Percentiles rank a stretch among this genome's conserved stretches.
These are phyloP conservation scores for Condylura cristata DNA, from an alignment of 2,113 vertebrate species.

Conservation along the genomic window DNA sequence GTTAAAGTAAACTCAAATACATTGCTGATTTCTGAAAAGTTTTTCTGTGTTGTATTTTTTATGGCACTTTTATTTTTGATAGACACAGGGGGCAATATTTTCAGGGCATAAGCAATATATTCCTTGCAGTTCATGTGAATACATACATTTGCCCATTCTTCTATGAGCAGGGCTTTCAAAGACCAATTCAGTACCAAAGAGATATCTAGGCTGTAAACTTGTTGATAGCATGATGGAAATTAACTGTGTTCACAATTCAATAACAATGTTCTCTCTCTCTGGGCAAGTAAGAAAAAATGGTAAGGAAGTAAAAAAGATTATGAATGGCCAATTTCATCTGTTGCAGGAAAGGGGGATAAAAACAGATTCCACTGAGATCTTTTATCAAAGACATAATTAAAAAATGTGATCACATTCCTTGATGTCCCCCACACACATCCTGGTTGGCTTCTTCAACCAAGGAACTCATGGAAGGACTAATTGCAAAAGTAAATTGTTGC, in stretches of 20 bases:
- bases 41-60: constrained; percentile 72
- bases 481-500: background rate
- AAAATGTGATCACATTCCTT: background rate
- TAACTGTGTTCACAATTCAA: background rate
- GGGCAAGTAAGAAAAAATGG: background rate
- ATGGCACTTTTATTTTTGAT: constrained; percentile 71
- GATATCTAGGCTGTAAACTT: background rate
- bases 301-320: background rate
- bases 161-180: constrained; percentile 30
- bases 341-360: background rate
- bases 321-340: background rate
- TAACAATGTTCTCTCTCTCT: background rate
- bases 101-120: constrained; percentile 65
- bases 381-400: background rate
- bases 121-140: constrained; percentile 46
- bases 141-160: constrained; percentile 1
- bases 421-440: background rate
- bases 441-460: background rate
- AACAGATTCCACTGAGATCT: background rate
- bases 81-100: constrained; percentile 61
- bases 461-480: background rate
- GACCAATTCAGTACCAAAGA: constrained; percentile 37
- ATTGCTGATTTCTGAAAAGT: constrained; percentile 78
- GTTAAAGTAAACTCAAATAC: constrained; percentile 79
- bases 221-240: background rate